Percentiles rank a stretch among this genome's conserved stretches.
phyloP scores from a whole-genome alignment of 2,113 vertebrate genomes.

The Ochotona curzoniae region DNA sequence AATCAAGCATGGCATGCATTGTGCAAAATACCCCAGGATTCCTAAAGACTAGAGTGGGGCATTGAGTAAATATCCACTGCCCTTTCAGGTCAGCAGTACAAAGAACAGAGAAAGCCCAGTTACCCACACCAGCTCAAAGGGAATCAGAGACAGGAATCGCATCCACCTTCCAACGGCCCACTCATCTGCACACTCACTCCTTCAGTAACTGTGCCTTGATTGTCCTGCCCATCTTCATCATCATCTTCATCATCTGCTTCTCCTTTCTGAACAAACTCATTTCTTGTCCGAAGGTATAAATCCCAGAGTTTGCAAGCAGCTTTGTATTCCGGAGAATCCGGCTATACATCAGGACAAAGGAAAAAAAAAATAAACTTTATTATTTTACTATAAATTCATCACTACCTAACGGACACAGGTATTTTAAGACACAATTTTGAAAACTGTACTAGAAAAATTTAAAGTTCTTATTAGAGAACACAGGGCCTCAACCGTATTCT shows the following conservation, averaged over 20 bases:
- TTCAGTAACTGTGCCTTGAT: conserved; percentile 90
- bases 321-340: conserved; percentile 95
- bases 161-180: not conserved
- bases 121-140: not conserved
- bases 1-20: not conserved
- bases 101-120: not conserved
- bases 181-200: conserved; percentile 90
- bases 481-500: not conserved
- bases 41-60: not conserved
- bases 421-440: conserved; percentile 16
- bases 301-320: conserved; percentile 98
- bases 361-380: conserved; percentile 24
- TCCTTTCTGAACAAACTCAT: conserved; percentile 97
- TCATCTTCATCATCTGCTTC: conserved; percentile 97
- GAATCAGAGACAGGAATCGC: not conserved
- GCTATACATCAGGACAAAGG: conserved; percentile 84
- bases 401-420: conserved; percentile 10
- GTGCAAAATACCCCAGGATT: not conserved
- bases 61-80: not conserved
- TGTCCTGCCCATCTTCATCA: conserved; percentile 93
- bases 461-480: conserved; percentile 29
- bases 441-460: conserved; percentile 44
- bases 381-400: conserved; percentile 22
- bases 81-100: not conserved
- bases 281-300: conserved; percentile 96